These are phyloP conservation scores for Drosophila sproati DNA, from an alignment of 1,140 invertebrate species.

Conservation along the genomic window DNA sequence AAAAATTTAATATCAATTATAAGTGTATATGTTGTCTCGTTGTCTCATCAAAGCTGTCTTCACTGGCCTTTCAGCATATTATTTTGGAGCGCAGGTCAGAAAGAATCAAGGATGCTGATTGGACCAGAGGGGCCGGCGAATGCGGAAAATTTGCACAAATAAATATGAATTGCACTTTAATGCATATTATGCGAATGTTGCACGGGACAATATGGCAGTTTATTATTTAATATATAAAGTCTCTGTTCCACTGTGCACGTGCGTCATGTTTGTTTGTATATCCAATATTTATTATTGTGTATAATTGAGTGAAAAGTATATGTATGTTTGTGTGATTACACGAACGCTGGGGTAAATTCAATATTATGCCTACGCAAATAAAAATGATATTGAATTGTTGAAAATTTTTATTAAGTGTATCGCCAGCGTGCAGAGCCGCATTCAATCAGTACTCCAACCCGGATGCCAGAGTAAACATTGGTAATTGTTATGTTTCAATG, in stretches of 20 bases:
- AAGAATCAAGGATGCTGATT: not conserved
- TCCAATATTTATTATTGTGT: constrained; percentile 81
- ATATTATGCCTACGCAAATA: constrained; percentile 75
- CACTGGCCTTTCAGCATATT: constrained; percentile 1
- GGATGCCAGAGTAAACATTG: constrained; percentile 48
- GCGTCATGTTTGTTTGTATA: constrained; percentile 66
- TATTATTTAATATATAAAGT: constrained; percentile 78
- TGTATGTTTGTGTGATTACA: constrained; percentile 73
- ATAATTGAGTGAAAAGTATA: constrained; percentile 83
- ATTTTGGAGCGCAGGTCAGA: constrained; percentile 2
- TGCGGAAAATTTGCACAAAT: constrained; percentile 82
- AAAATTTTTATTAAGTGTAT: constrained; percentile 76
- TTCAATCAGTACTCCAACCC: constrained; percentile 44
- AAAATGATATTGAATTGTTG: constrained; percentile 82
- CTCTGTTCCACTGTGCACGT: constrained; percentile 56
- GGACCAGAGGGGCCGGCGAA: constrained; percentile 25
- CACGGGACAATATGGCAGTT: constrained; percentile 44
- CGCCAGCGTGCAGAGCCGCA: constrained; percentile 30
- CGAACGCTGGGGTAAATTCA: constrained; percentile 50
- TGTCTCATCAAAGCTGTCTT: not conserved
- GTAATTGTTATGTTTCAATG: constrained; percentile 30
- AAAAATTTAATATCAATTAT: no score
- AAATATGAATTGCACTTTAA: constrained; percentile 83
- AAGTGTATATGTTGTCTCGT: constrained; percentile 18
- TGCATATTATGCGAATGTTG: constrained; percentile 71